Percentiles rank a stretch among this genome's conserved stretches.
Conservation (phyloP, 2,797 vertebrate genomes). For the Martes flavigula region DNA sequence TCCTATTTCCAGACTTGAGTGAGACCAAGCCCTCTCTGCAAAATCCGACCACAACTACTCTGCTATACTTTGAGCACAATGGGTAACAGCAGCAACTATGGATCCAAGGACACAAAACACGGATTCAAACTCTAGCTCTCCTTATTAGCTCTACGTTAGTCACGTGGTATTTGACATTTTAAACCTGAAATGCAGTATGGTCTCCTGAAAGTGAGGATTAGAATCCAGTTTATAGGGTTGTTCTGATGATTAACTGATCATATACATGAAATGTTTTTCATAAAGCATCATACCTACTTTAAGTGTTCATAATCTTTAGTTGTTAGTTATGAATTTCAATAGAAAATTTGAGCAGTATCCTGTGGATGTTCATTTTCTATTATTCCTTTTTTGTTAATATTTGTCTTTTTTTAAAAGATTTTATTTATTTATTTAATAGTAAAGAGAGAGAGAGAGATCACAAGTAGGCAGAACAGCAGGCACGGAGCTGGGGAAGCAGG, state of each 20-base stretch:
- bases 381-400: not conserved
- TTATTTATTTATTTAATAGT: too few species aligned
- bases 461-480: too few species aligned
- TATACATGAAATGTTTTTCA: not conserved
- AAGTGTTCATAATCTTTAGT: not conserved
- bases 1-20: not conserved
- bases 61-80: not conserved
- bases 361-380: not conserved
- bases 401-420: too few species aligned
- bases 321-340: not conserved
- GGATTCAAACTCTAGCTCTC: not conserved
- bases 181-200: not conserved
- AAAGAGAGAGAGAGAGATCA: too few species aligned
- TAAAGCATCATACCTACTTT: not conserved
- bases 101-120: not conserved
- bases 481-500: too few species aligned
- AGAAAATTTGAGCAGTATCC: not conserved
- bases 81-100: not conserved
- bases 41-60: not conserved
- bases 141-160: not conserved
- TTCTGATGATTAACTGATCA: not conserved
- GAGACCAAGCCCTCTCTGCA: not conserved
- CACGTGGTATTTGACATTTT: not conserved
- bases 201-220: not conserved
- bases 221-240: not conserved